phyloP scores from a whole-genome alignment of 2,797 vertebrate genomes.

The Takifugu rubripes region DNA sequence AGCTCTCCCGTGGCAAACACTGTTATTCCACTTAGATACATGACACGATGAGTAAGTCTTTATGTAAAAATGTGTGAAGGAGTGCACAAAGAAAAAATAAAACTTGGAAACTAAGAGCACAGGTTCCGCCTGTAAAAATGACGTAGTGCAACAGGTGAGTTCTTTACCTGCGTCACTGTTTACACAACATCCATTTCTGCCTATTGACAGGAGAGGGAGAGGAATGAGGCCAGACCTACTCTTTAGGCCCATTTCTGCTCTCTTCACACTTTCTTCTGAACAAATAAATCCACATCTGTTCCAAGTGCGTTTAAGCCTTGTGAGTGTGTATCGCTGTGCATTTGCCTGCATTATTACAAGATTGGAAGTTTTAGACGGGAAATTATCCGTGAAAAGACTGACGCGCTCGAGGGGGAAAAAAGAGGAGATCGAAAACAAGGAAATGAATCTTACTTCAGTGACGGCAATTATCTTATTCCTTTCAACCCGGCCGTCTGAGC shows the following conservation, averaged over 20 bases:
- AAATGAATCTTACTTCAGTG: neutral
- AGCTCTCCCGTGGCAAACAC: neutral
- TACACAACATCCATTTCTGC: too few relatives aligned
- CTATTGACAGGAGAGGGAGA: neutral
- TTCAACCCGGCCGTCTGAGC: neutral
- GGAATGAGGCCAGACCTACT: slow-evolving; percentile 6
- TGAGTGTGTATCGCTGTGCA: neutral
- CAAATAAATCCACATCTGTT: neutral
- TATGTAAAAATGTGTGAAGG: too few relatives aligned
- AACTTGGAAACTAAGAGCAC: too few relatives aligned
- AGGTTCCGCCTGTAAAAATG: too few relatives aligned
- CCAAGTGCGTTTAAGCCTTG: neutral
- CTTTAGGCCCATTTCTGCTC: neutral
- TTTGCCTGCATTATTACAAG: neutral
- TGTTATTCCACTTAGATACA: neutral
- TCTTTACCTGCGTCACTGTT: too few relatives aligned
- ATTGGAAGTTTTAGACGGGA: neutral
- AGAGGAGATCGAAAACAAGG: neutral
- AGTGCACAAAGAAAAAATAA: too few relatives aligned
- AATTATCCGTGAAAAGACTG: neutral
- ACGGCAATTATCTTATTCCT: neutral
- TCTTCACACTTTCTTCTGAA: neutral
- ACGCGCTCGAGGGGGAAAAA: neutral
- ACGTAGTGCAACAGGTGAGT: too few relatives aligned
- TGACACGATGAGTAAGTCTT: too few relatives aligned